Percentiles rank a stretch among this genome's conserved stretches.
These are phyloP conservation scores for Zosterops borbonicus DNA, from an alignment of 2,113 vertebrate genomes.

Conservation along the genomic window DNA sequence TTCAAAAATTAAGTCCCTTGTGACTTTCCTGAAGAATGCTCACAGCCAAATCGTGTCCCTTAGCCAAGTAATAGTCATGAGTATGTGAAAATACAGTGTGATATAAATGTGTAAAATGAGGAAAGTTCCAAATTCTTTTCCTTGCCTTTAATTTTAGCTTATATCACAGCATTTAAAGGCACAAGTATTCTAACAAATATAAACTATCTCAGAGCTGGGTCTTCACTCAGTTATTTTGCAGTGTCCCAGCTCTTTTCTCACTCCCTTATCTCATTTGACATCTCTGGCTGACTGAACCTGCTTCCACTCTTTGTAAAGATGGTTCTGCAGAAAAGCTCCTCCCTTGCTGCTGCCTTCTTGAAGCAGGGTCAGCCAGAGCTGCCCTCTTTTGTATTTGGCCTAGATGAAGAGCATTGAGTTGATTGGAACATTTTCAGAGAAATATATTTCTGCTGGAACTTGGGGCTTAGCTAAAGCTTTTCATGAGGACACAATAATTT, in stretches of 20 bases:
- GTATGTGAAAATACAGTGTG: neutral
- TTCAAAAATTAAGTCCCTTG: neutral
- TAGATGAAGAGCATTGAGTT: neutral
- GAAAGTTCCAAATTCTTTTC: neutral
- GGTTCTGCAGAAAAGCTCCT: neutral
- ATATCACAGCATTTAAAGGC: neutral
- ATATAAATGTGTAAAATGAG: neutral
- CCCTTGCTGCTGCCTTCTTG: neutral
- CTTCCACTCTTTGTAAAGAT: neutral
- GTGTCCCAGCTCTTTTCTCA: neutral
- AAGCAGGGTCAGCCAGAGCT: neutral
- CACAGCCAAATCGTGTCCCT: neutral
- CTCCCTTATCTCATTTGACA: neutral
- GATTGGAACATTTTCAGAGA: neutral
- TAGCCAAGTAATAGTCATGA: neutral
- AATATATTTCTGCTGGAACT: neutral
- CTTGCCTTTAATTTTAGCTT: neutral
- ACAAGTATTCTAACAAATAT: neutral
- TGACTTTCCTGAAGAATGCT: neutral
- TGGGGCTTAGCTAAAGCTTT: neutral
- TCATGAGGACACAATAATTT: neutral
- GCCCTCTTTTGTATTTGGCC: neutral
- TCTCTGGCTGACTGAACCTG: neutral
- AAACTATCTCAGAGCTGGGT: neutral
- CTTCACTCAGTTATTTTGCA: neutral